Base-by-base conservation (phyloP, 2,888 invertebrate genomes). In the Phymatocera aterrima region DNA sequence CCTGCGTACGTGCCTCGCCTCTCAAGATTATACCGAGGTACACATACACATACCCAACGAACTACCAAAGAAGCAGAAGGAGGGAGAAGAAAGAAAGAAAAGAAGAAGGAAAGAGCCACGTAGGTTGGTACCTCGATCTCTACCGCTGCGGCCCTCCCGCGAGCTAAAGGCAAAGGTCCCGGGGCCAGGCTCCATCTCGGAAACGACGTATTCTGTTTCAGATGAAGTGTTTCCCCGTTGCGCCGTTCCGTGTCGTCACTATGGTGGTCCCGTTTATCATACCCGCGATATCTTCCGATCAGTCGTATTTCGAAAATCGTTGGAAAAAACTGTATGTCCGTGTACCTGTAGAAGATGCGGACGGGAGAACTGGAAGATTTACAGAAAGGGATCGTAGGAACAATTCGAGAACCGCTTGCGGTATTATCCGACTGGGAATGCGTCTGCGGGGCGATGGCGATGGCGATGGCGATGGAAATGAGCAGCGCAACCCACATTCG, bases 141-240 rank as follows among this genome's bases (percentile, higher is more conserved):
- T 8, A 34, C 46, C 68, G 24, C 68, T 8, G 15, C 18, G 75
- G 75, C 75, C 75, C 75, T 75, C 75, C 75, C 75, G 75, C 75
- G 57, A 57, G 75, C 75, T 57, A 75, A 40, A 75, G 75, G 75
- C 75, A 75, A 40, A 75, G 75, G 75, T 75, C 75, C 75, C 57
- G 57, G 43, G 75, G 75, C 40, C 75, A 57, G 57, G 40, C 57
- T 28, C 51, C 75, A 75, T 75, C 75, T 75, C 57, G 75, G 75
- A 75, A 75, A 75, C 75, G 57, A 75, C 75, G 75, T 75, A 75
- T 75, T 75, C 75, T 75, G 75, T 75, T 75, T 75, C 75, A 75
- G 75, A 75, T 75, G 54, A 60, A 75, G 75, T 75, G 75, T 75
- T 75, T 75, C 40, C 54, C 34, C 21, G 57, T 54, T 75, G 54